Conservation (phyloP, 1,140 invertebrate species). For the Sycophaga agraensis region DNA sequence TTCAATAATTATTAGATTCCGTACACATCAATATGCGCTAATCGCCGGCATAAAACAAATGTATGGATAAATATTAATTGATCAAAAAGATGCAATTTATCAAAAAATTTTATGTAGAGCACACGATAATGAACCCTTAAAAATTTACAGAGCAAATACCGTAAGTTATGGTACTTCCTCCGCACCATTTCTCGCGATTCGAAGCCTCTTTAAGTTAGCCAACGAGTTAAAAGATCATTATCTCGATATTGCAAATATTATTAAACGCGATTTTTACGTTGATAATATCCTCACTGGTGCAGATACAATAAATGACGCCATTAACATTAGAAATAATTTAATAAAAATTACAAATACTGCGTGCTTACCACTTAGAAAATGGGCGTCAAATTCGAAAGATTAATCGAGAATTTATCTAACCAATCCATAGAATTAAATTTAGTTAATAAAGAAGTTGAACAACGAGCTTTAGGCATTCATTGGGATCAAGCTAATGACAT, state of each 20-base stretch:
- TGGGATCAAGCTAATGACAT: background rate
- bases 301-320: background rate
- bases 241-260: background rate
- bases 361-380: slow-evolving; percentile 32
- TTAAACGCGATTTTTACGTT: slow-evolving; percentile 29
- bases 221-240: slow-evolving; percentile 8
- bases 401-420: background rate
- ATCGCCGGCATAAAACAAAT: slow-evolving; percentile 51
- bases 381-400: slow-evolving; percentile 26
- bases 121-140: background rate
- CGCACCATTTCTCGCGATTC: slow-evolving; percentile 27
- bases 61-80: slow-evolving; percentile 46
- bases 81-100: slow-evolving; percentile 35
- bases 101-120: slow-evolving; percentile 38
- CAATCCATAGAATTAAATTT: background rate
- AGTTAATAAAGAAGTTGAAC: background rate
- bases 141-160: slow-evolving; percentile 23
- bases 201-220: slow-evolving; percentile 28
- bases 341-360: background rate
- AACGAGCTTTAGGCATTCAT: background rate
- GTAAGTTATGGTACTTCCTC: slow-evolving; percentile 30
- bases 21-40: slow-evolving; percentile 36
- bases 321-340: background rate
- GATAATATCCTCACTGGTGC: slow-evolving; percentile 31
- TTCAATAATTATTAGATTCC: slow-evolving; percentile 31